Evolutionary conservation across 2,113 vertebrate genomes (phyloP).

Genomic region (Sturnus vulgaris): DNA sequence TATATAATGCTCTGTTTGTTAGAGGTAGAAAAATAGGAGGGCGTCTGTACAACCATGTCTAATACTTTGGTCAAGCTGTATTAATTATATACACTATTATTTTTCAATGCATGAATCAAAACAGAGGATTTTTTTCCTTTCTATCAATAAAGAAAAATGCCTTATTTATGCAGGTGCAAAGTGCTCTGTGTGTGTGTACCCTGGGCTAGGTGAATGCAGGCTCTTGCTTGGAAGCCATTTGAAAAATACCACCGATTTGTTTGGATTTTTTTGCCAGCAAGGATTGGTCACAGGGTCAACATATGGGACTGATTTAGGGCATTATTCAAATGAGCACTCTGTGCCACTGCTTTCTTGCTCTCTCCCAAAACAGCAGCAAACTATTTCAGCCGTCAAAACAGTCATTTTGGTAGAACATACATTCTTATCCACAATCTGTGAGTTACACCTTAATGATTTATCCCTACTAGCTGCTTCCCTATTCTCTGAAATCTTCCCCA

Average conservation of each 20-base stretch:
- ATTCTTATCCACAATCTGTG: neutral
- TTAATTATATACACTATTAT: slow-evolving; percentile 22
- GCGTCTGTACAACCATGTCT: neutral
- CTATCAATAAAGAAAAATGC: slow-evolving; percentile 14
- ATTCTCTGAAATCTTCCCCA: neutral
- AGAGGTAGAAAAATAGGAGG: neutral
- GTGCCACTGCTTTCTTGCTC: slow-evolving; percentile 33
- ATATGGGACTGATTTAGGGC: slow-evolving; percentile 63
- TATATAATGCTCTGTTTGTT: slow-evolving; percentile 14
- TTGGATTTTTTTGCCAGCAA: slow-evolving; percentile 43
- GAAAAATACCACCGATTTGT: slow-evolving; percentile 50
- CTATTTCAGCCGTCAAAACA: neutral
- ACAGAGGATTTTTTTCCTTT: neutral
- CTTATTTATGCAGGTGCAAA: slow-evolving; percentile 49
- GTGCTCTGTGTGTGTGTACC: neutral
- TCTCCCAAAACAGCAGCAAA: slow-evolving; percentile 18
- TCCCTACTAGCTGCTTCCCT: neutral
- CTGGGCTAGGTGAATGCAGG: slow-evolving; percentile 16
- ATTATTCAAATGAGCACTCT: slow-evolving; percentile 53
- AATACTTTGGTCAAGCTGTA: slow-evolving; percentile 24
- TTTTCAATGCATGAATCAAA: slow-evolving; percentile 42
- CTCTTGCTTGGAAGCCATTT: slow-evolving; percentile 34
- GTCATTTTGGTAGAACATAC: neutral
- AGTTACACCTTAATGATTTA: neutral
- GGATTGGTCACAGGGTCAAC: slow-evolving; percentile 55